Percentiles rank a stretch among this genome's conserved stretches.
These are phyloP conservation scores for Cephalopachus bancanus DNA, from an alignment of 2,797 vertebrate genomes.

Conservation along the genomic window DNA sequence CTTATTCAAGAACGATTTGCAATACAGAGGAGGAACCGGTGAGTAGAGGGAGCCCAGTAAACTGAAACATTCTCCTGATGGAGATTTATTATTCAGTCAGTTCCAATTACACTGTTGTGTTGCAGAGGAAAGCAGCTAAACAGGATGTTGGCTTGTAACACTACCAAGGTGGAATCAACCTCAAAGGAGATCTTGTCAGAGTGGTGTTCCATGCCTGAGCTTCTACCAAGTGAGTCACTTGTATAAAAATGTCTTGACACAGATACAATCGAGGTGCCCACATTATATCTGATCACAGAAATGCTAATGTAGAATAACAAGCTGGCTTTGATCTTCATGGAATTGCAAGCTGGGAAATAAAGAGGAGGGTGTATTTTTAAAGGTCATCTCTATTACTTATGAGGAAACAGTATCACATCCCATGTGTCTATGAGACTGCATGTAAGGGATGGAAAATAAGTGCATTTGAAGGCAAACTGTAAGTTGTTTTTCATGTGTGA, in stretches of 20 bases:
- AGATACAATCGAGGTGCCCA: conserved; percentile 56
- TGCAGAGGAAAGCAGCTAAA: conserved; percentile 27
- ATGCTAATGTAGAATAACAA: conserved; percentile 50
- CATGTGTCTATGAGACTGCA: neutral
- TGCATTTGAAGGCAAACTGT: conserved; percentile 49
- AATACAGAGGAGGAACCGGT: neutral
- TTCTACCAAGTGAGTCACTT: conserved; percentile 57
- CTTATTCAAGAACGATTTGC: conserved; percentile 26
- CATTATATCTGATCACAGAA: conserved; percentile 70
- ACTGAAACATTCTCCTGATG: conserved; percentile 54
- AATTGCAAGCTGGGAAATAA: conserved; percentile 31
- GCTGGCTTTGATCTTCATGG: conserved; percentile 71
- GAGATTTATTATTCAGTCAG: conserved; percentile 69
- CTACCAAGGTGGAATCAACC: conserved; percentile 34
- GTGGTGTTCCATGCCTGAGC: neutral
- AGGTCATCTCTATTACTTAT: conserved; percentile 61
- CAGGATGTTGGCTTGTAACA: conserved; percentile 55
- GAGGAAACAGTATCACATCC: conserved; percentile 5
- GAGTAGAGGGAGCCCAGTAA: neutral
- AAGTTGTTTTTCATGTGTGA: conserved; percentile 61
- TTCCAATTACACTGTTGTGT: conserved; percentile 43
- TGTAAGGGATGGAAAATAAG: conserved; percentile 22
- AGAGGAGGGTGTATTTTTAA: conserved; percentile 55
- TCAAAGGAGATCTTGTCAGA: conserved; percentile 49
- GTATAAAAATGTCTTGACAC: conserved; percentile 67